phyloP scores from a whole-genome alignment of 2,113 vertebrate species.

The Hemicordylus capensis region DNA sequence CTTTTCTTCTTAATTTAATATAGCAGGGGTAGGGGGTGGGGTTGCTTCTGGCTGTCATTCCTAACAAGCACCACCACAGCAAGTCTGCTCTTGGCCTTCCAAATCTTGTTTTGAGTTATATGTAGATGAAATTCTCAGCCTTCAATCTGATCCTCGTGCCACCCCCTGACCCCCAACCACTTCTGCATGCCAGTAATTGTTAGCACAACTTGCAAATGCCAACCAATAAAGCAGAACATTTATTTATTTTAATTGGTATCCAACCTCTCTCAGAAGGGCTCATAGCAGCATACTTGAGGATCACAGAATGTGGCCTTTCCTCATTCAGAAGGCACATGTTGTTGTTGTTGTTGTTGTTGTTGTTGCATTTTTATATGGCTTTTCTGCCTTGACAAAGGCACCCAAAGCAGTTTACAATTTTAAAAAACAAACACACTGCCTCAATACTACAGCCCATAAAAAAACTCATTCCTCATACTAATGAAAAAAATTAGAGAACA shows the following conservation, averaged over 20 bases:
- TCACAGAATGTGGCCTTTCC: background rate
- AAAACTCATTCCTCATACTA: too few relatives aligned
- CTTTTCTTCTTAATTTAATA: conserved; percentile 49
- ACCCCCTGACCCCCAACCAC: too few relatives aligned
- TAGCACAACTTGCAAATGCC: background rate
- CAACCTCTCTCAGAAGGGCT: background rate
- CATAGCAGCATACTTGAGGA: too few relatives aligned
- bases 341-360: too few relatives aligned
- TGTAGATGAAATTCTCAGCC: background rate
- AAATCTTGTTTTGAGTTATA: background rate
- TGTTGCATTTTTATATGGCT: too few relatives aligned
- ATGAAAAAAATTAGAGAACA: too few relatives aligned
- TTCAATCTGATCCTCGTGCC: background rate
- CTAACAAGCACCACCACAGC: conserved; percentile 27
- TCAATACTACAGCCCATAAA: too few relatives aligned
- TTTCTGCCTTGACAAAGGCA: too few relatives aligned
- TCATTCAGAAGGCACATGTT: too few relatives aligned
- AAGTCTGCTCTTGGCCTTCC: background rate
- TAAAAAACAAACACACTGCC: too few relatives aligned
- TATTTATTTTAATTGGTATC: background rate
- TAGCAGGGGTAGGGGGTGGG: conserved; percentile 12
- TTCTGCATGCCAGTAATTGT: background rate
- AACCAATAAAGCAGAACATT: background rate
- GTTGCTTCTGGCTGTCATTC: conserved; percentile 21
- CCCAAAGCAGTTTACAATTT: too few relatives aligned